Base-by-base conservation (phyloP, 1,140 invertebrate genomes). In the Megalonaias nervosa region DNA sequence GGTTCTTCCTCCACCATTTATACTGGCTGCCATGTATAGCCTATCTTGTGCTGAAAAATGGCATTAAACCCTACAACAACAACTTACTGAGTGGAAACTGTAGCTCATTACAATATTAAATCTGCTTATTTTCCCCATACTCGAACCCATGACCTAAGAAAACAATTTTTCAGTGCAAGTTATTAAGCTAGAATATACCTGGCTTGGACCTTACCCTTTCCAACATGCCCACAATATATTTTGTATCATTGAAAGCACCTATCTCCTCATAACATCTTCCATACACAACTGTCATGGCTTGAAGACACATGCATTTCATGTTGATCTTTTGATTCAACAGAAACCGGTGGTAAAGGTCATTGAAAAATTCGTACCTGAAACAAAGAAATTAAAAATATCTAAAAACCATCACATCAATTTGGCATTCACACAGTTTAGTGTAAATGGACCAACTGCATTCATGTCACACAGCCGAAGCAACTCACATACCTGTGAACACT, bases 231-330 rank as follows among this genome's bases (percentile, higher is more conserved):
- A 99, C 93, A 75, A 99, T 98, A 89, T 97, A 98, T 89, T 96
- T 97, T 66, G 97, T 98, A 91, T 99, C 99, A 86, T 96, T 96
- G 90, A 99, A 99, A 19, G 95, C 94, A 3, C 98, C 98, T 87
- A 99, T 99, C 89, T 99, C 97, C 88, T 99, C 96, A 87, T 95
- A 95, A 92, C 99, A 99, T 75, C 96, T 93, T 19, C 95, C 96
- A 90, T 99, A 99, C 0, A 99, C 98, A 83, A 99, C 97, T 15
- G 97, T 94, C 96, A 99, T 98, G 13, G 98, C 98, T 93, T 98
- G 96, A 56, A 99, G 92, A 89, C 98, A 99, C 94, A 98, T 96
- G 87, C 95, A 95, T 85, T 95, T 96, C 96, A 99, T 95, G 93
- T 97, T 95, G 91, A 96, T 92, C 93, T 97, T 94, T 89, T 95